These are phyloP conservation scores for Nymphalis c-album DNA, from an alignment of 2,888 invertebrate genomes.

Conservation along the genomic window DNA sequence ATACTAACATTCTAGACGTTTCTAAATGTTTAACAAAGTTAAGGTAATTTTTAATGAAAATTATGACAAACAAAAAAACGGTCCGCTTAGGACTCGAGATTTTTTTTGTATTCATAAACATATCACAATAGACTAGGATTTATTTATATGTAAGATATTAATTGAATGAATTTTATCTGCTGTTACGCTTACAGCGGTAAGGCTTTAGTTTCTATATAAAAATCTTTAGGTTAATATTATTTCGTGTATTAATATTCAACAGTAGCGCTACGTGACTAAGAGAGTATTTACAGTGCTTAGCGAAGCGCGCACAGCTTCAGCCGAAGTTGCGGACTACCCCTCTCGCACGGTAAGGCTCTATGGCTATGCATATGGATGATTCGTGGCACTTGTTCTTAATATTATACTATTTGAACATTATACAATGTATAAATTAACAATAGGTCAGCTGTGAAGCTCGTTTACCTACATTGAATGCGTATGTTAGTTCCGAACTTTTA, in stretches of 20 bases:
- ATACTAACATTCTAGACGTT: not conserved
- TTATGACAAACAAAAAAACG: slow-evolving; percentile 25
- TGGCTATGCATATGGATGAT: slow-evolving; percentile 29
- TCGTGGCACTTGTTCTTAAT: slow-evolving; percentile 13
- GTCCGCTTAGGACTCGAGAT: slow-evolving; percentile 29
- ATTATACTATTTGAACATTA: not conserved
- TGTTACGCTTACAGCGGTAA: slow-evolving; percentile 49
- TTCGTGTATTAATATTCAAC: slow-evolving; percentile 76
- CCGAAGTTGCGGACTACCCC: slow-evolving; percentile 23
- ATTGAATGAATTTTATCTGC: slow-evolving; percentile 38
- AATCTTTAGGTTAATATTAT: slow-evolving; percentile 65
- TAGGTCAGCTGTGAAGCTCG: not conserved
- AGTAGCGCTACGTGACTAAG: slow-evolving; percentile 72
- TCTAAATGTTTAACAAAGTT: not conserved
- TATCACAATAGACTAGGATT: slow-evolving; percentile 24
- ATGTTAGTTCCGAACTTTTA: too few relatives aligned
- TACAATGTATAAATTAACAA: not conserved
- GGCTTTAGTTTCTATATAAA: slow-evolving; percentile 53
- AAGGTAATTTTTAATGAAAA: not conserved
- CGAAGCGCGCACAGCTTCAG: slow-evolving; percentile 42
- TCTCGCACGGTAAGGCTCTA: slow-evolving; percentile 5
- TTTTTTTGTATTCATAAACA: slow-evolving; percentile 32
- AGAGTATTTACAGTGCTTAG: slow-evolving; percentile 76
- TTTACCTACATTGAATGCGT: too few relatives aligned
- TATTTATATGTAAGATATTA: slow-evolving; percentile 44